Conservation (phyloP, 2,888 invertebrate species). For the Nomada goodeniana region DNA sequence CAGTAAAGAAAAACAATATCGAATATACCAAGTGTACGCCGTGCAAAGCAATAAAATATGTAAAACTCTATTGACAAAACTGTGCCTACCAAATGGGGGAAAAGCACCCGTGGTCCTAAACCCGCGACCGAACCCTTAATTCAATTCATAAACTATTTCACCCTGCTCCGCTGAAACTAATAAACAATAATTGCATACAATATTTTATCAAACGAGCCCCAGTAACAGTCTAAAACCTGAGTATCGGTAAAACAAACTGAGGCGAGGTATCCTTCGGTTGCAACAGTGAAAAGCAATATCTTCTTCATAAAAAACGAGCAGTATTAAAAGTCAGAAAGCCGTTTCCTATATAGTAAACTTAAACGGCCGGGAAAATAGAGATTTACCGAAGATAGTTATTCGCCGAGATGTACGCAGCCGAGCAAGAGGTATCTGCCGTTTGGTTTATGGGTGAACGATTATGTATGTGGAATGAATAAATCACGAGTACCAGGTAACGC, state of each 20-base stretch:
- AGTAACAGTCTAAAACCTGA: no score
- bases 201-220: no score
- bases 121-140: no score
- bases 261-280: not conserved
- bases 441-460: conserved; percentile 76
- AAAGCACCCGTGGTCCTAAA: no score
- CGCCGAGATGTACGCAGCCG: conserved; percentile 58
- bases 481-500: conserved; percentile 70
- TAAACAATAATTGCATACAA: no score
- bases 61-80: no score
- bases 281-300: conserved; percentile 3
- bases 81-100: no score
- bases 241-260: not conserved
- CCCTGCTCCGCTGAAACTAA: no score
- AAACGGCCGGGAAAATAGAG: conserved; percentile 49
- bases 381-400: conserved; percentile 57
- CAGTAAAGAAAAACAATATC: no score
- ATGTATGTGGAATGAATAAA: conserved; percentile 76
- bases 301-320: not conserved
- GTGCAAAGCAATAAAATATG: no score
- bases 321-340: conserved; percentile 29
- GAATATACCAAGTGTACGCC: no score
- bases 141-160: no score
- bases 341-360: conserved; percentile 42
- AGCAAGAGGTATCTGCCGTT: conserved; percentile 66